These are phyloP conservation scores for Hypanus sabinus DNA, from an alignment of 2,113 vertebrate genomes.

Conservation along the genomic window DNA sequence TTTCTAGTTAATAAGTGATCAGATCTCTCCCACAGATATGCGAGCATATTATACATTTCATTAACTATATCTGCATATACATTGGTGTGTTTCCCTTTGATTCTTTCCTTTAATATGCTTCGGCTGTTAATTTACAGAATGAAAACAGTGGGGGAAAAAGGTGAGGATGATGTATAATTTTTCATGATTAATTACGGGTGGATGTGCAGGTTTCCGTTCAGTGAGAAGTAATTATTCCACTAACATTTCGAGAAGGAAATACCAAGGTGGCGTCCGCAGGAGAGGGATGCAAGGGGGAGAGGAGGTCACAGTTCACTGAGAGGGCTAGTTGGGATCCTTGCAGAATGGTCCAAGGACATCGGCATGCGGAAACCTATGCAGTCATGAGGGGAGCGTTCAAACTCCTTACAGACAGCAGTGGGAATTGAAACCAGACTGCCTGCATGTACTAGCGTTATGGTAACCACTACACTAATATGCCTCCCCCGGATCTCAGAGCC, in stretches of 20 bases:
- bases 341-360: no score
- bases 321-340: no score
- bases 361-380: no score
- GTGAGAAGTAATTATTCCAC: background rate
- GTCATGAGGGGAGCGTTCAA: no score
- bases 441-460: no score
- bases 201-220: background rate
- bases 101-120: background rate
- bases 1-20: background rate
- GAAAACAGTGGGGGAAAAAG: background rate
- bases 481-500: no score
- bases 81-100: background rate
- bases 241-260: background rate
- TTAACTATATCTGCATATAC: background rate
- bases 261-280: no score
- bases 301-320: no score
- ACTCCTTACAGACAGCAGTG: no score
- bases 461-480: no score
- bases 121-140: background rate
- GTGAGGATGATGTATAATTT: background rate
- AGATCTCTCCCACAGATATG: conserved; percentile 21
- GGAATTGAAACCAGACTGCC: no score
- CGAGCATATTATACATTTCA: background rate
- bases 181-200: background rate
- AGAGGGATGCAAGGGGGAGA: no score